Evolutionary conservation across 2,888 invertebrate species (phyloP).

Genomic region (Limnephilus lunatus): DNA sequence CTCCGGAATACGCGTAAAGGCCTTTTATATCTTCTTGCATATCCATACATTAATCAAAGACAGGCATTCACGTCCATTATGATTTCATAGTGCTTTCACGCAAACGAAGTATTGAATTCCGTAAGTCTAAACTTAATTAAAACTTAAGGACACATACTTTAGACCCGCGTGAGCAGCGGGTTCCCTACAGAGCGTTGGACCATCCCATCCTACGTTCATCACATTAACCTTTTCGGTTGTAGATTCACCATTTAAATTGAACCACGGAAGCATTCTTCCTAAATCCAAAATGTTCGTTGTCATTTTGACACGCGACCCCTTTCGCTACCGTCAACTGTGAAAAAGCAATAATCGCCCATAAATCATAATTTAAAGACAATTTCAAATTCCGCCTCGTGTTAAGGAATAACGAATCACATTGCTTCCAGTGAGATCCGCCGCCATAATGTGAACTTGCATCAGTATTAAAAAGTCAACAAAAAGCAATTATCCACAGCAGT

Average conservation of each 20-base stretch:
- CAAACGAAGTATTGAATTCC: too few relatives aligned
- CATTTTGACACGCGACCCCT: conserved; percentile 51
- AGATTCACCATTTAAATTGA: not conserved
- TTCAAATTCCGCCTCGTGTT: conserved; percentile 57
- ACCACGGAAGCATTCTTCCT: not conserved
- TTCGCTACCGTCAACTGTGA: conserved; percentile 16
- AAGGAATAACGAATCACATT: conserved; percentile 52
- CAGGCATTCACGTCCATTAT: too few relatives aligned
- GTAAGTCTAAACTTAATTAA: too few relatives aligned
- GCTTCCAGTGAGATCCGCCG: not conserved
- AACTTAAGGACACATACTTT: too few relatives aligned
- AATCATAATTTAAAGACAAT: conserved; percentile 64
- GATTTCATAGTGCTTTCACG: too few relatives aligned
- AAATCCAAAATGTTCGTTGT: not conserved
- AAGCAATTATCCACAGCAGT: conserved; percentile 60
- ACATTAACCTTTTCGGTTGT: not conserved
- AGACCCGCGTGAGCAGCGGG: too few relatives aligned
- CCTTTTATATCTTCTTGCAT: too few relatives aligned
- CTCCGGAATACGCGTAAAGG: too few relatives aligned
- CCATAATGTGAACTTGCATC: conserved; percentile 27
- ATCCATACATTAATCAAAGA: too few relatives aligned
- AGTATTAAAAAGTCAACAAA: conserved; percentile 65
- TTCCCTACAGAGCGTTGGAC: too few relatives aligned
- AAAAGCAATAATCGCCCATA: conserved; percentile 58
- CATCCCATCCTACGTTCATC: too few relatives aligned